Base-by-base conservation (phyloP, 30 jellyfish, hydroid and myxozoan species). In the Aurelia aurita region DNA sequence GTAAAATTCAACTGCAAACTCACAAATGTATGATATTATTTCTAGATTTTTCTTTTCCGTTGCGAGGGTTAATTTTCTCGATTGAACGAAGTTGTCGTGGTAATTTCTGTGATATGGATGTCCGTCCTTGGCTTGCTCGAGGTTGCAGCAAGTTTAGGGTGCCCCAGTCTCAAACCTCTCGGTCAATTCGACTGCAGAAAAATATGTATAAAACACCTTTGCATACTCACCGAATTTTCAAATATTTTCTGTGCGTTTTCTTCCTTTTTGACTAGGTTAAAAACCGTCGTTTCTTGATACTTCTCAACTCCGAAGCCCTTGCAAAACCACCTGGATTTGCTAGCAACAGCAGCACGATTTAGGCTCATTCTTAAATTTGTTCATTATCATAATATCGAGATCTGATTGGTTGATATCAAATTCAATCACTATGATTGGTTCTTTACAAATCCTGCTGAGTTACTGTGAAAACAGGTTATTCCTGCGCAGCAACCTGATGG, bases 351-450 rank as follows among this genome's bases (percentile, higher is more conserved):
- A 39, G 51, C 51, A 55, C 67, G 67, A 55, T 55, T 6, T 18
- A 55, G 31, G 10, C 67, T 55, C 28, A 55, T 18, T n/a, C 67
- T 55, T 26, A 55, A 55, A 55, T 55, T 55, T 55, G 67, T 55
- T n/a, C 25, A 55, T 55, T n/a, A 55, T 22, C 10, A 19, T 18
- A 55, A 55, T 55, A 12, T 7, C 67, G 67, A n/a, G 29, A n/a
- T 55, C 67, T 55, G 67, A 55, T 55, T 55, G 67, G 67, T 55
- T 22, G 27, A 55, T 18, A n/a, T 55, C 67, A 55, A 55, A 55
- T 18, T 55, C 67, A 19, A 19, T n/a, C 14, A 19, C 28, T 14
- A n/a, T 55, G 31, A 55, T 55, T 55, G 67, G 67, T 55, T 16
- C 28, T 3, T 55, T 55, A 4, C 67, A 55, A 13, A 55, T 55